These are phyloP conservation scores for Drosophila kambysellisi DNA, from an alignment of 2,888 invertebrate species.

Conservation along the genomic window DNA sequence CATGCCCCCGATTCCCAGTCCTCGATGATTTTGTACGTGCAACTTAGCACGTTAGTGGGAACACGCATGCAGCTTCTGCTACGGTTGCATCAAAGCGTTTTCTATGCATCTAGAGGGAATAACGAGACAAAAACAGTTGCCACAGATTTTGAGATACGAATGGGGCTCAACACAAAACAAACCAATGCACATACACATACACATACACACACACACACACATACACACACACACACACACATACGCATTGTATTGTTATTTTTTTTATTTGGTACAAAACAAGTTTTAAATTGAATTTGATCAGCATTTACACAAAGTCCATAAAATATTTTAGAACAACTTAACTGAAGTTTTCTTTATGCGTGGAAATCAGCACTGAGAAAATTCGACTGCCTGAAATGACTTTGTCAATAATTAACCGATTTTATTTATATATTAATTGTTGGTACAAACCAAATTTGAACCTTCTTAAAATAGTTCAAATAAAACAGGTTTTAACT, in stretches of 20 bases:
- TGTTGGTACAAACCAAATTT: background rate
- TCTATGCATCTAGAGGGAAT: conserved; percentile 1
- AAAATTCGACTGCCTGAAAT: background rate
- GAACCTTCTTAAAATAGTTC: background rate
- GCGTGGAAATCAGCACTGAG: background rate
- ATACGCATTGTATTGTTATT: background rate
- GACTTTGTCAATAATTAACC: background rate
- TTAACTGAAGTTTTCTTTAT: background rate
- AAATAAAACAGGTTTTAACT: background rate
- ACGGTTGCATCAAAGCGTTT: conserved; percentile 20
- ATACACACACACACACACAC: no score
- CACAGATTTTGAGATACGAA: background rate
- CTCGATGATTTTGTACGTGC: conserved; percentile 25
- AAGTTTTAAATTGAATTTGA: background rate
- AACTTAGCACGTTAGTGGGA: conserved; percentile 22
- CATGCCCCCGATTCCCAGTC: conserved; percentile 4
- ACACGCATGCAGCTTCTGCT: conserved; percentile 17
- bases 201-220: background rate
- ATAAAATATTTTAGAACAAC: background rate
- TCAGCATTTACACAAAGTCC: background rate
- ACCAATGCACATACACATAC: background rate
- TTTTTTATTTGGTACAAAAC: background rate
- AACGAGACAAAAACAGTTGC: background rate
- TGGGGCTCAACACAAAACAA: background rate
- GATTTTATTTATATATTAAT: no score